Evolutionary conservation across 2,113 vertebrate genomes (phyloP).

Genomic region (Macaca mulatta): DNA sequence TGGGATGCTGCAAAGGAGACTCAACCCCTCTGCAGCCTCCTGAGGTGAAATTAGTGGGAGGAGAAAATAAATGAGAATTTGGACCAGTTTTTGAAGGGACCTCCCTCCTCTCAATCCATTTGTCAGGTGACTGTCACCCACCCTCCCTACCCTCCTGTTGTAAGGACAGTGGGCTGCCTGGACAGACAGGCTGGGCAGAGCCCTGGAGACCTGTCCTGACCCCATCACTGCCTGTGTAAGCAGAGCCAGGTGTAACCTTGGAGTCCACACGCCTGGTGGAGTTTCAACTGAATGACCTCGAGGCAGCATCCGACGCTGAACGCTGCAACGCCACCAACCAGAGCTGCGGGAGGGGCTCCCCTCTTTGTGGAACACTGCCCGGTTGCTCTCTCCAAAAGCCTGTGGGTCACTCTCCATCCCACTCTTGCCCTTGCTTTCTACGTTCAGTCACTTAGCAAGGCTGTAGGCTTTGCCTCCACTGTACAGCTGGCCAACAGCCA

Average conservation of each 20-base stretch:
- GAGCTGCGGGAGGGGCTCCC: not conserved
- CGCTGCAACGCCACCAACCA: not conserved
- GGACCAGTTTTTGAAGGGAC: not conserved
- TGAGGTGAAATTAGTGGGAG: not conserved
- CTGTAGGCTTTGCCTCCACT: not conserved
- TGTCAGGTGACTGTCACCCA: not conserved
- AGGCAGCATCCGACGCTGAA: not conserved
- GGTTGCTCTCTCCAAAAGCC: not conserved
- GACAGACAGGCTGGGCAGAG: no score
- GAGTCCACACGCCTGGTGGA: accelerated
- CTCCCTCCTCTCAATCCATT: not conserved
- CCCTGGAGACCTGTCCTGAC: not conserved
- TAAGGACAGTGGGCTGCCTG: not conserved
- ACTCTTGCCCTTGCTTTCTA: not conserved
- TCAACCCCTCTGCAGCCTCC: not conserved
- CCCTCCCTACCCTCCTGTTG: not conserved
- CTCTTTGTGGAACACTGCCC: not conserved
- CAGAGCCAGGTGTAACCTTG: accelerated
- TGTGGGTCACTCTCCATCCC: not conserved
- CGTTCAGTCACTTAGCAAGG: not conserved
- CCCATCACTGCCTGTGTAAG: not conserved
- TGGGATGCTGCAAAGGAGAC: not conserved
- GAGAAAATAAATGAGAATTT: not conserved
- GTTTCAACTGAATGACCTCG: no score
- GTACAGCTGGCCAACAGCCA: not conserved